These are phyloP conservation scores for Diarsia brunnea DNA, from an alignment of 2,888 invertebrate genomes.

Conservation along the genomic window DNA sequence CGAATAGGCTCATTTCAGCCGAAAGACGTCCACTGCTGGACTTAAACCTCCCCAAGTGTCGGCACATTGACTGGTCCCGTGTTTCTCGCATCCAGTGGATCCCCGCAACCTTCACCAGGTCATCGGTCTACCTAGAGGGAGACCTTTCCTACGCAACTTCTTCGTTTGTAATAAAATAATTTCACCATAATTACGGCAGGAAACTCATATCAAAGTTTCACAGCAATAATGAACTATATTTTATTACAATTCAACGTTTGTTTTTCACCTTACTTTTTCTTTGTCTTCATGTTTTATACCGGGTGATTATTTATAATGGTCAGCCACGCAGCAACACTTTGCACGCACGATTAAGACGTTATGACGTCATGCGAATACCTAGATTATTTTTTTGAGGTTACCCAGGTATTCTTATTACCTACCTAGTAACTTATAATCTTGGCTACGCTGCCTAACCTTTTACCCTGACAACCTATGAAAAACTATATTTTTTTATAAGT, in stretches of 20 bases:
- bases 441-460: background rate
- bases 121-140: too few species aligned
- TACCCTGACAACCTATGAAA: too few species aligned
- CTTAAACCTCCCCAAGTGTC: too few species aligned
- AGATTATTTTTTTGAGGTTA: background rate
- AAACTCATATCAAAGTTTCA: constrained; percentile 19
- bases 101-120: too few species aligned
- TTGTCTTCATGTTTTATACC: constrained; percentile 9
- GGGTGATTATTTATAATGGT: constrained; percentile 44
- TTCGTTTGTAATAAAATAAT: background rate
- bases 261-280: constrained; percentile 10
- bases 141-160: too few species aligned
- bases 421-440: background rate
- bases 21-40: too few species aligned
- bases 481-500: background rate
- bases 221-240: constrained; percentile 16
- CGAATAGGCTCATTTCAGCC: too few species aligned
- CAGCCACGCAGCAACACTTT: constrained; percentile 45
- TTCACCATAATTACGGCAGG: background rate
- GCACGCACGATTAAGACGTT: constrained; percentile 43
- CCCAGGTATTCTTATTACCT: background rate
- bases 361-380: constrained; percentile 24
- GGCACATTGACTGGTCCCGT: too few species aligned
- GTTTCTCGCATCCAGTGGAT: too few species aligned
- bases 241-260: constrained; percentile 10